These are phyloP conservation scores for Sepiola atlantica DNA, from an alignment of 2,888 invertebrate genomes.

Conservation along the genomic window DNA sequence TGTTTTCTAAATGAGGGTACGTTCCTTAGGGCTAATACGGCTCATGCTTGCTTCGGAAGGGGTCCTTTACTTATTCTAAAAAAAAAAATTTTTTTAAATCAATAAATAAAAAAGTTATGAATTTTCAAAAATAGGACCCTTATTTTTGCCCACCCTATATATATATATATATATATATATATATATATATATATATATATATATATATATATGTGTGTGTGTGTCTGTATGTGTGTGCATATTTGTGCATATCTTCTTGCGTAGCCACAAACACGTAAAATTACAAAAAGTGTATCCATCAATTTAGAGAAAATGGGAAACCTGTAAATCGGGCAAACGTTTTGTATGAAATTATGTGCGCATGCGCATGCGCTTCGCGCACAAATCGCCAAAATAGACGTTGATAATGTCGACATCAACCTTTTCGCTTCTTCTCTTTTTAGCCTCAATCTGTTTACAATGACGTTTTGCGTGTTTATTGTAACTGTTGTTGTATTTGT, in stretches of 20 bases:
- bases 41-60: too few species aligned
- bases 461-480: background rate
- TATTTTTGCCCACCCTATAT: too few species aligned
- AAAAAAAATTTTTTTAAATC: too few species aligned
- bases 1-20: too few species aligned
- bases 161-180: too few species aligned
- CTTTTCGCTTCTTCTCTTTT: background rate
- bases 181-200: too few species aligned
- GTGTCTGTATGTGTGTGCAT: too few species aligned
- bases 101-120: too few species aligned
- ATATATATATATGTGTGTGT: too few species aligned
- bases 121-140: too few species aligned
- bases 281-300: background rate
- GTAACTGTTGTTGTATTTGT: background rate
- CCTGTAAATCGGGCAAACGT: background rate
- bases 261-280: background rate
- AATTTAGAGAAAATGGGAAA: background rate
- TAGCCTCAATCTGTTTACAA: background rate
- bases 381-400: background rate
- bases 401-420: background rate
- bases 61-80: too few species aligned
- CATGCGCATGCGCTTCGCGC: background rate
- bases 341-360: background rate
- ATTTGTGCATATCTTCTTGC: background rate
- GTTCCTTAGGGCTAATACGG: too few species aligned